A percentile compares a stretch with the other conserved stretches of the same genome.
phyloP scores from a whole-genome alignment of 2,797 vertebrate genomes.

The Sebastes trivittatus region DNA sequence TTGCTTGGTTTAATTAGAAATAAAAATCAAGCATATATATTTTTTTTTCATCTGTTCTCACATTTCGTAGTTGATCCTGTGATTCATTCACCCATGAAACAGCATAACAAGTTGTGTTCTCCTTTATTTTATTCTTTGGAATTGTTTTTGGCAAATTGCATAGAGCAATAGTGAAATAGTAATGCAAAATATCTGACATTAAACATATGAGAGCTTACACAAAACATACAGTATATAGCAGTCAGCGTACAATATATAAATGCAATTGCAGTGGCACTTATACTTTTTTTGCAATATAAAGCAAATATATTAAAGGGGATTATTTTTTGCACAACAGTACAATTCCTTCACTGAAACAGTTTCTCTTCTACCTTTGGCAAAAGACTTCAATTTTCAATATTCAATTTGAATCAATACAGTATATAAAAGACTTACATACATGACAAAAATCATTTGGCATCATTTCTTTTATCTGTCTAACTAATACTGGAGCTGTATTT shows the following conservation, averaged over 20 bases:
- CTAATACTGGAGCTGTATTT: constrained; percentile 1
- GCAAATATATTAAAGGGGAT: constrained; percentile 79
- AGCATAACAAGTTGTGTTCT: constrained; percentile 35
- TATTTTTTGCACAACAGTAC: constrained; percentile 37
- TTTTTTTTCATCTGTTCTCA: background rate
- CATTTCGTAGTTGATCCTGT: background rate
- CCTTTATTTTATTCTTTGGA: constrained; percentile 68
- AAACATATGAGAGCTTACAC: constrained; percentile 47
- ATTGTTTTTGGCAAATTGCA: constrained; percentile 60
- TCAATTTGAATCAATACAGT: constrained; percentile 68
- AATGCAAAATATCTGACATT: constrained; percentile 64
- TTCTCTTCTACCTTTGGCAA: constrained; percentile 63
- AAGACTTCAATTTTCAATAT: constrained; percentile 53
- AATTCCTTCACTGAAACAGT: constrained; percentile 46
- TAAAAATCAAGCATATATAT: background rate
- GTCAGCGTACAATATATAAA: constrained; percentile 57
- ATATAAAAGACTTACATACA: constrained; percentile 59
- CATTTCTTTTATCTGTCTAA: constrained; percentile 19
- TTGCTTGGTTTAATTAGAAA: background rate
- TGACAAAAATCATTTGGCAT: constrained; percentile 35
- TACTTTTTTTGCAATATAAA: constrained; percentile 65
- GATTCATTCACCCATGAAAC: constrained; percentile 1
- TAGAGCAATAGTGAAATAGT: constrained; percentile 62
- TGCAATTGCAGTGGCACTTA: constrained; percentile 66
- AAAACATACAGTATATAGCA: constrained; percentile 49